These are phyloP conservation scores for Argynnis bischoffii DNA, from an alignment of 2,888 invertebrate genomes.

Conservation along the genomic window DNA sequence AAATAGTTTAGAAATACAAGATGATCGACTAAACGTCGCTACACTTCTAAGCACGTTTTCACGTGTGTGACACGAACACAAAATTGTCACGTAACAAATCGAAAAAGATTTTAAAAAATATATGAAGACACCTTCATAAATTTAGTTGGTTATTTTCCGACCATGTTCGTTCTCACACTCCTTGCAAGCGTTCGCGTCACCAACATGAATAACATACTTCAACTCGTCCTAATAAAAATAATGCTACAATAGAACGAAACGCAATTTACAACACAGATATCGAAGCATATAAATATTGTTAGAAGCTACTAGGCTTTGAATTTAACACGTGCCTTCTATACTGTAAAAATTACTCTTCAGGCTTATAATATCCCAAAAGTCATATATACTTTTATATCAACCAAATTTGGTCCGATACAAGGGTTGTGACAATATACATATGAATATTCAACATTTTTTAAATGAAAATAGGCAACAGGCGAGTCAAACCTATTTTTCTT, in stretches of 20 bases:
- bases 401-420: slow-evolving; percentile 19
- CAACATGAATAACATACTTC: slow-evolving; percentile 23
- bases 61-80: slow-evolving; percentile 22
- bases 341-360: slow-evolving; percentile 13
- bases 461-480: slow-evolving; percentile 29
- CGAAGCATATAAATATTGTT: slow-evolving; percentile 45
- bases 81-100: neutral
- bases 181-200: slow-evolving; percentile 6
- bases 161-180: too few species aligned
- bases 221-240: slow-evolving; percentile 55
- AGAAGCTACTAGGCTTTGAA: slow-evolving; percentile 24
- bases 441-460: slow-evolving; percentile 20
- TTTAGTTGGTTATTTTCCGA: too few species aligned
- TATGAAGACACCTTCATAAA: too few species aligned
- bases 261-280: slow-evolving; percentile 52
- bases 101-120: too few species aligned
- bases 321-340: slow-evolving; percentile 14
- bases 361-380: slow-evolving; percentile 11
- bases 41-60: slow-evolving; percentile 34
- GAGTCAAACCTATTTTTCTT: slow-evolving; percentile 41
- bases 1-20: slow-evolving; percentile 24
- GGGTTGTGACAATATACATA: slow-evolving; percentile 15
- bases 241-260: slow-evolving; percentile 59
- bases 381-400: slow-evolving; percentile 14
- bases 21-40: slow-evolving; percentile 29